Base-by-base conservation (phyloP, 2,113 vertebrate genomes). In the Litocranius walleri region DNA sequence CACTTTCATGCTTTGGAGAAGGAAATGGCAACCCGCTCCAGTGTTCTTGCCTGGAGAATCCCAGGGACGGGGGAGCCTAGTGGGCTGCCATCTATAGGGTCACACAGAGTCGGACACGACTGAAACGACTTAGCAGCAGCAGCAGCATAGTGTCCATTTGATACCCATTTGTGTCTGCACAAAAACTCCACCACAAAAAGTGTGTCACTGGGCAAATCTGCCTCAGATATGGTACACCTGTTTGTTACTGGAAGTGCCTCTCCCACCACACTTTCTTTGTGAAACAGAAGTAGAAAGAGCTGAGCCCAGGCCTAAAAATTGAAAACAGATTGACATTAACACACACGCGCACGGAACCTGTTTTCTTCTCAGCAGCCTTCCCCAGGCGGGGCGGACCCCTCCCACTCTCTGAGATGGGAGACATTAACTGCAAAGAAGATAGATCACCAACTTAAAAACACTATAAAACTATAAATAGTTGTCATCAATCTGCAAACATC, bases 241-340 rank as follows among this genome's bases (percentile, higher is more conserved):
- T 86, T 93, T 64, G 36, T 54, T 54, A 50, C 82, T 17, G 11
- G 40, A 17, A 52, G 8, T 57, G 92, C 43, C 64, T 95, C 93
- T 71, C n/a, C 15, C 17, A 64, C n/a, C 27, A 59, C 8, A 19
- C 16, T 97, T 84, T 87, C 88, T 97, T 87, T 95, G 82, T 96
- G 97, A 98, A 98, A 96, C 92, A 82, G 96, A 98, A 97, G 62
- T 62, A 71, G 1, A 36, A 98, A 2, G 85, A 88, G 88, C 83
- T 88, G 93, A 97, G 89, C 67, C 52, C 94, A 96, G 80, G 36
- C 23, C 74, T 0, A 21, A 96, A 98, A 97, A 97, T 96, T 98
- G 96, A 96, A 98, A 98, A 98, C 96, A 98, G 96, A 97, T 82
- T 97, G 74, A 97, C 40, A 45, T 80, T 93, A 82, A 98, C 86